phyloP scores from a whole-genome alignment of 2,797 vertebrate species.

The Poeciliopsis turneri region DNA sequence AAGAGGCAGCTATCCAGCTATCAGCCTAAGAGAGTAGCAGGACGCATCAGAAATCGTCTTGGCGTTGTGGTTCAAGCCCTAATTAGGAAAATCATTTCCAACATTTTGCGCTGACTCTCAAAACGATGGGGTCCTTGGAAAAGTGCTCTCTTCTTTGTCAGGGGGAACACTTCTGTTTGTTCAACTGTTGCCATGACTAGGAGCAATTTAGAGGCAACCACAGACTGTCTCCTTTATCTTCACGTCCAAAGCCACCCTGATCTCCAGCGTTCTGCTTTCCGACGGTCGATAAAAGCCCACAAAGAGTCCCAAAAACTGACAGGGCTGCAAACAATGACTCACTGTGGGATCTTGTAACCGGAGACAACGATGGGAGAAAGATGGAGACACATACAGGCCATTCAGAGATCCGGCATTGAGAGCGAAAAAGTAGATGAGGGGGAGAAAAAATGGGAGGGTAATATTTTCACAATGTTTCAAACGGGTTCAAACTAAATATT shows the following conservation, averaged over 20 bases:
- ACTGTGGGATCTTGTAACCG: conserved; percentile 49
- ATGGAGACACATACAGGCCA: conserved; percentile 5
- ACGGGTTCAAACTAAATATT: not conserved
- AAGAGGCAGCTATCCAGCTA: not conserved
- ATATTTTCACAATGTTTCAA: not conserved
- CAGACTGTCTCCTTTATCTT: conserved; percentile 23
- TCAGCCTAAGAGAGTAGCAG: not conserved
- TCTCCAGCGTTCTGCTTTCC: conserved; percentile 23
- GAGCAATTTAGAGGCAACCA: conserved; percentile 22
- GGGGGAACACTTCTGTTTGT: conserved; percentile 10
- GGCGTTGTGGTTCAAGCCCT: not conserved
- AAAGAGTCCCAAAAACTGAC: conserved; percentile 33
- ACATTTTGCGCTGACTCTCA: not conserved
- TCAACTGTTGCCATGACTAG: conserved; percentile 34
- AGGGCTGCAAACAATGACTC: conserved; percentile 21
- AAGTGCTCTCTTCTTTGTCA: conserved; percentile 20
- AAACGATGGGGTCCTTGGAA: not conserved
- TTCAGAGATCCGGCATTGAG: not conserved
- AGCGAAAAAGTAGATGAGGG: not conserved
- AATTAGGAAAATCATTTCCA: not conserved
- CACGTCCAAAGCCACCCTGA: conserved; percentile 36
- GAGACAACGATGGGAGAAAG: conserved; percentile 9
- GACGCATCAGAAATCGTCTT: not conserved
- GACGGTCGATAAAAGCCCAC: conserved; percentile 42
- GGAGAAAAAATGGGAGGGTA: not conserved